Evolutionary conservation across 2,888 invertebrate species (phyloP).

Genomic region (Drosophila borealis): DNA sequence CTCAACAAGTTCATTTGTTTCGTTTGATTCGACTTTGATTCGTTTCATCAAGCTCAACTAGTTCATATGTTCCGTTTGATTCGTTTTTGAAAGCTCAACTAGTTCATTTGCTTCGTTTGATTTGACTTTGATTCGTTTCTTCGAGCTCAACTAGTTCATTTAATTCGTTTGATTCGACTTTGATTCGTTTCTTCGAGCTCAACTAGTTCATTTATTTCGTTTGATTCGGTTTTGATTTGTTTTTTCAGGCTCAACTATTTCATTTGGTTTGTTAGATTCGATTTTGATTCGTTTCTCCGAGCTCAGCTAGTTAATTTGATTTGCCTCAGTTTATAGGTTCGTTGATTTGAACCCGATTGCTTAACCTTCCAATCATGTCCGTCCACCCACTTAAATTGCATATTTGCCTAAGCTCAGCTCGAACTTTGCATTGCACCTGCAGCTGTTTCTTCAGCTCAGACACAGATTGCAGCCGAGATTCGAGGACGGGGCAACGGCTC

Average conservation of each 20-base stretch:
- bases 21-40: no score
- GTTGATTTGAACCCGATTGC: not conserved
- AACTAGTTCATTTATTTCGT: not conserved
- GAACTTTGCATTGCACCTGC: constrained; percentile 46
- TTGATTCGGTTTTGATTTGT: not conserved
- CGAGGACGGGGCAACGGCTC: not conserved
- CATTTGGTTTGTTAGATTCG: not conserved
- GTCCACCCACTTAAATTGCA: constrained; percentile 51
- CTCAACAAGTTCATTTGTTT: no score
- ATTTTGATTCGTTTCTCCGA: not conserved
- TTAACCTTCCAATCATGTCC: constrained; percentile 21
- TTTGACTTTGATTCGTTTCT: no score
- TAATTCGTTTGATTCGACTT: no score
- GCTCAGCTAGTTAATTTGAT: no score
- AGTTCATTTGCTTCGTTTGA: no score
- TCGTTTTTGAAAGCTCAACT: not conserved
- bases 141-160: no score
- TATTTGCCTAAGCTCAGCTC: constrained; percentile 39
- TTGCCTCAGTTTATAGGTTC: not conserved
- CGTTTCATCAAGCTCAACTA: not conserved
- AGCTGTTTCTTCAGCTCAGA: constrained; percentile 27
- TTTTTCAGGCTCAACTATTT: not conserved
- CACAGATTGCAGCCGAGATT: constrained; percentile 17
- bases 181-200: no score
- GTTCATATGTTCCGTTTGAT: not conserved